These are phyloP conservation scores for Petrosia ficiformis DNA, from an alignment of 37 sponge, comb jelly and placozoan genomes.

Conservation along the genomic window DNA sequence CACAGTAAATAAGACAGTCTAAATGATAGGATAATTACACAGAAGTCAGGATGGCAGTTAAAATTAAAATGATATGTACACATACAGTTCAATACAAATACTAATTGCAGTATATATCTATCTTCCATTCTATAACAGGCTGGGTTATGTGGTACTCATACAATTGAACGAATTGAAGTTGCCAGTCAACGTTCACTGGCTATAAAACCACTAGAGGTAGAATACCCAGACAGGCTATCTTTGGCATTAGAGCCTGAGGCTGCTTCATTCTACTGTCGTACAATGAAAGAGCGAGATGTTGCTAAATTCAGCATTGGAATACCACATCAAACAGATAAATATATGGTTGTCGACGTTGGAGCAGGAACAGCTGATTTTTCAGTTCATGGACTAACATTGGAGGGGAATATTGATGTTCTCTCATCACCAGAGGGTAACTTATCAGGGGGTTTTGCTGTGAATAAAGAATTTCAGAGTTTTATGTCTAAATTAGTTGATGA, in stretches of 20 bases:
- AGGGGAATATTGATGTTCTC: constrained; percentile 1
- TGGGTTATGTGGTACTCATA: too few relatives aligned
- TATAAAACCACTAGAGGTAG: background rate
- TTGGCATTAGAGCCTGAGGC: constrained; percentile 43
- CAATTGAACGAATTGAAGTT: too few relatives aligned
- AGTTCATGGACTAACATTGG: background rate
- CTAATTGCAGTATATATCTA: too few relatives aligned
- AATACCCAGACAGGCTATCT: constrained; percentile 17
- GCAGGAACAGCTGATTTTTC: constrained; percentile 37
- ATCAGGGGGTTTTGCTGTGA: constrained; percentile 13
- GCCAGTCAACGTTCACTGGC: too few relatives aligned
- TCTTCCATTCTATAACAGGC: too few relatives aligned
- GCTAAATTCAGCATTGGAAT: background rate
- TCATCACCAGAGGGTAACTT: constrained; percentile 14
- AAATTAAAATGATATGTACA: too few relatives aligned
- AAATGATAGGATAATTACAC: too few relatives aligned
- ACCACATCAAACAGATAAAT: background rate
- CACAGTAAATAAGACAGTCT: too few relatives aligned
- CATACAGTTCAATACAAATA: too few relatives aligned
- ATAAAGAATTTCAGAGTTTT: constrained; percentile 7
- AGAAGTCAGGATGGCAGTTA: too few relatives aligned
- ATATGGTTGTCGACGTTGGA: constrained; percentile 30
- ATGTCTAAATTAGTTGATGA: constrained; percentile 4
- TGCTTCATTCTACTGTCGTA: constrained; percentile 24
- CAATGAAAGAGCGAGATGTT: background rate